Evolutionary conservation across 2,797 vertebrate species (phyloP), one percentile per base, ranked within the genome.

Genomic region (Petrocephalus sullivani): DNA sequence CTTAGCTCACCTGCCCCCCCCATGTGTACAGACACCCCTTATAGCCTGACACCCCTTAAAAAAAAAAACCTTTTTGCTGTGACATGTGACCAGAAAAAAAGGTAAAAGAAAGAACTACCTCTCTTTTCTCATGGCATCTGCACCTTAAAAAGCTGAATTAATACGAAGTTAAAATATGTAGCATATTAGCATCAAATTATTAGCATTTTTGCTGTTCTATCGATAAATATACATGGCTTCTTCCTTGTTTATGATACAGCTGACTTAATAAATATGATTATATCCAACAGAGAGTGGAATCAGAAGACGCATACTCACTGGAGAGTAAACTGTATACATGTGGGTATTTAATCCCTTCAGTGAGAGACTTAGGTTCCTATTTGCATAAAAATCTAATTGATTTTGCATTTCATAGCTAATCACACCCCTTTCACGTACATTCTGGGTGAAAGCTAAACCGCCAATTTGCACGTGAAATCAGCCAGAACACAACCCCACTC

Each of bases 331-430:
- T 7, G 56, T 28, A 86, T 41, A 57, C 84, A 58, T 86, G 14
- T 54, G 82, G 53, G 84, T 57, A 54, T 86, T 58, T 41, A 58
- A 58, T 87, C 57, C 57, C 37, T 49, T 87, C 58, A 87, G 60
- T 64, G 37, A 46, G 57, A 61, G 58, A 41, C 33, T 87, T 57
- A 41, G 60, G 64, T 71, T 71, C 64, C 60, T 21, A 87, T 87
- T 61, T 64, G 60, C 60, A 87, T 87, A 87, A 87, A 61, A 87
- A 61, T 87, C 58, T 87, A 87, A 49, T 61, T 87, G 85, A 64
- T 61, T 41, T 87, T 64, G 58, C 61, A 75, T 41, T 86, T 71
- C 61, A 53, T 75, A 41, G 46, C 41, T 54, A 71, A 75, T 75
- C 60, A 87, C 46, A 75, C n/a, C 61, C 57, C n/a, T 49, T 87